Evolutionary conservation across 2,888 invertebrate genomes (phyloP), one percentile per base, ranked within the genome.

Genomic region (Drosophila ezoana): DNA sequence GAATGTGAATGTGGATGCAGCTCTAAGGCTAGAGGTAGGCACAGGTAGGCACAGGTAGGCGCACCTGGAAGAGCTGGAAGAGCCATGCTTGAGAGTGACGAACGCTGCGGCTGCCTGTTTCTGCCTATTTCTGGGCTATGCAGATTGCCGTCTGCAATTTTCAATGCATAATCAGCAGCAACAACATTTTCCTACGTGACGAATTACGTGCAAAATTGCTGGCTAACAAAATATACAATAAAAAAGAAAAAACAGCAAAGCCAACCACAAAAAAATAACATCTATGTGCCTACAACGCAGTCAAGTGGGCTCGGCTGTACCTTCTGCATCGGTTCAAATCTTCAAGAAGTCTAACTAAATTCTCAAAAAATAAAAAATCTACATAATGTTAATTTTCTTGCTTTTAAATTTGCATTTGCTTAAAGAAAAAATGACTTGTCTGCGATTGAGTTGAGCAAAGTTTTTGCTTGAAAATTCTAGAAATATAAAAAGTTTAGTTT

Each of bases 161-260:
- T 76, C 77, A 72, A 88, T 83, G 83, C 80, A 86, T 77, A 83
- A 88, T 88, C 83, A 83, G 70, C 80, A 74, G 61, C 77, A 76
- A 67, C 68, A 86, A 65, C 81, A 82, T 64, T 65, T 65, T 53
- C 72, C 79, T 79, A 87, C 88, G 83, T 88, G 88, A 88, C 83
- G 88, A 88, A 83, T 82, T 79, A 88, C 75, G 72, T 86, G 86
- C 87, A 79, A 86, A 88, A 86, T 83, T 85, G 77, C 79, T 52
- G 63, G 62, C 70, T 58, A 72, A 52, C 53, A 69, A 69, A 48
- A 59, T 8, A 33, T 60, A 54, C 11, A 35, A 33, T 53, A 40
- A 52, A 16, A 37, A 58, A 54, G 5, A 5, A 23, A 23, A 28
- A 28, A 8, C 23, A 28, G 23, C 23, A 28, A 28, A 28, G 1